These are phyloP conservation scores for Halisarca cf. caerulea DNA, from an alignment of 37 sponge, comb jelly and placozoan species.

Conservation along the genomic window DNA sequence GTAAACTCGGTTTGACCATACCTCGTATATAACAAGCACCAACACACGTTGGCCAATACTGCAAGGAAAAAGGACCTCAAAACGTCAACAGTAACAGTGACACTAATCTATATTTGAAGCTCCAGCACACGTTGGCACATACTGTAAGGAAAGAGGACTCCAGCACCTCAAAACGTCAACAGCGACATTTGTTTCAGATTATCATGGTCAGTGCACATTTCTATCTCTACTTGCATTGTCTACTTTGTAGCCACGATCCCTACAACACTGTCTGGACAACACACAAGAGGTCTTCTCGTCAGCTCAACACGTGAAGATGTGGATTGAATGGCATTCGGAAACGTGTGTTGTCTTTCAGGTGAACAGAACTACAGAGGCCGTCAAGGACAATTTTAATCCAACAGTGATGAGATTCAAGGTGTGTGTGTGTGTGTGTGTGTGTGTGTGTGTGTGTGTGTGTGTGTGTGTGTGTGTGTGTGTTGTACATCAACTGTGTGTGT, in stretches of 20 bases:
- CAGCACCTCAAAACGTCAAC: no score
- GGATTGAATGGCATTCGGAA: constrained; percentile 61
- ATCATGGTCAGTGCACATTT: no score
- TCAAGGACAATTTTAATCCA: constrained; percentile 18
- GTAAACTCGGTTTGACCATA: no score
- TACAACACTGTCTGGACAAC: constrained; percentile 51
- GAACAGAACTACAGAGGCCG: constrained; percentile 56
- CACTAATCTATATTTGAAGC: no score
- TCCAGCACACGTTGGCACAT: no score
- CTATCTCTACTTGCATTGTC: no score
- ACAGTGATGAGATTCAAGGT: constrained; percentile 28
- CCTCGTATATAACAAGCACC: no score
- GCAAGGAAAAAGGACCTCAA: no score
- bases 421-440: background rate
- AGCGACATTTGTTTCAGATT: no score
- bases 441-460: background rate
- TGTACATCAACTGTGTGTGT: constrained; percentile 6
- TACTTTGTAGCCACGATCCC: background rate
- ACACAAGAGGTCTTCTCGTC: constrained; percentile 1
- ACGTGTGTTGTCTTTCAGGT: constrained; percentile 32
- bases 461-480: background rate
- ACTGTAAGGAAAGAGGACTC: no score
- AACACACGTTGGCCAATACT: no score
- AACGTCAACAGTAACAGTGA: no score
- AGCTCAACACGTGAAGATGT: constrained; percentile 68